Percentiles rank a stretch among this genome's conserved stretches.
These are phyloP conservation scores for Polymixis lichenea DNA, from an alignment of 2,888 invertebrate genomes.

Conservation along the genomic window DNA sequence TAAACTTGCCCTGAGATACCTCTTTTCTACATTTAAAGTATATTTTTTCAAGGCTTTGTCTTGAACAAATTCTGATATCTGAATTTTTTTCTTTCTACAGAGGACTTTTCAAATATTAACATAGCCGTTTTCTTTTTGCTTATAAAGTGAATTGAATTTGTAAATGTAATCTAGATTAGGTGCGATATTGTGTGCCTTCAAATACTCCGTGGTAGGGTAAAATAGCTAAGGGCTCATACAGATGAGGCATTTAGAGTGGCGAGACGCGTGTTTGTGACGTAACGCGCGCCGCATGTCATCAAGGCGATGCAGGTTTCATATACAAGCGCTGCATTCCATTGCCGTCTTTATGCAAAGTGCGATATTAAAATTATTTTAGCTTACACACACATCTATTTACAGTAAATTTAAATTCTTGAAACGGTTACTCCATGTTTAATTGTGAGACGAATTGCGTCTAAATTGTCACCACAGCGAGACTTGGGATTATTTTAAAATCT, in stretches of 20 bases:
- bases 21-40: neutral
- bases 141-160: conserved; percentile 39
- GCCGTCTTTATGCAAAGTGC: neutral
- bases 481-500: neutral
- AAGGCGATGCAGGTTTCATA: neutral
- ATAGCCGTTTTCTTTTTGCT: conserved; percentile 12
- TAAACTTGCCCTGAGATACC: neutral
- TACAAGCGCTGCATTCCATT: conserved; percentile 6
- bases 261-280: conserved; percentile 3
- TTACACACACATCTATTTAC: neutral
- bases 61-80: neutral
- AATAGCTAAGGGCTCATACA: neutral
- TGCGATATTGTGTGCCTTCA: conserved; percentile 6
- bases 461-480: neutral
- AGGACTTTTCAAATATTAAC: conserved; percentile 28
- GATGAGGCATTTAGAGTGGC: neutral
- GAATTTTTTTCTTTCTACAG: conserved; percentile 15
- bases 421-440: neutral
- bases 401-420: neutral
- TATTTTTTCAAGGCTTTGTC: neutral
- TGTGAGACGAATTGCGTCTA: neutral
- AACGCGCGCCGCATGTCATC: neutral
- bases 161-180: conserved; percentile 32
- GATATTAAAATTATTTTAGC: neutral
- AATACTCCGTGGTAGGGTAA: neutral